Base-by-base conservation (phyloP, 2,888 invertebrate genomes). In the Matsumyia berberina region DNA sequence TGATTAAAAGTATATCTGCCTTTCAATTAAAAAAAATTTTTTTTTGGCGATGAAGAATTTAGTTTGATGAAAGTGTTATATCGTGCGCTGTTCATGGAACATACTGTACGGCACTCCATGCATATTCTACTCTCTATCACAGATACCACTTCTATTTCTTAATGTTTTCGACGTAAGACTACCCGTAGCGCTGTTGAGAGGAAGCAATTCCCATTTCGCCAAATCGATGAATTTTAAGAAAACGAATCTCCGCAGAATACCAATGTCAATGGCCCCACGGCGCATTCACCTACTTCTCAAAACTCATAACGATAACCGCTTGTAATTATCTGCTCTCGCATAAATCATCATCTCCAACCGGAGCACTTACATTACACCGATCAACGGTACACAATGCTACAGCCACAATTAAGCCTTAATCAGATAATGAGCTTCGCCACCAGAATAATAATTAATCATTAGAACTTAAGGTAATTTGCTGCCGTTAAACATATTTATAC, bases 381-480 rank as follows among this genome's bases (percentile, higher is more conserved):
- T 8, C 15, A 66, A 24, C 17, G 0, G 19, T 19, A 39, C 49
- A 19, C 46, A 42, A 35, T 15, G n/a, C 19, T 39, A 12, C 17
- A 31, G 44, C 55, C 55, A 9, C 69, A 12, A 57, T 57, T 51
- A 55, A 33, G 44, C 11, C 31, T 24, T 55, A 42, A 69, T 35
- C 55, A 44, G 17, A 42, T 33, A 55, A 69, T 39, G 44, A 69
- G 55, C 0, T 12, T 44, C 19, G 29, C 55, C 55, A 15, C 31
- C 55, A 29, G 15, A 69, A 69, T 44, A 12, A 42, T 15, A 69
- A 69, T 69, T 42, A 69, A 69, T 69, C 55, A 55, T 31, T 12
- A 51, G 15, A 70, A 70, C 55, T 31, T 24, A 70, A 60, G 46
- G 46, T 58, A 72, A 42, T 72, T 72, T 42, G 39, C 39, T 42